These are phyloP conservation scores for Cossypha niveicapilla DNA, from an alignment of 2,797 vertebrate species.

Conservation along the genomic window DNA sequence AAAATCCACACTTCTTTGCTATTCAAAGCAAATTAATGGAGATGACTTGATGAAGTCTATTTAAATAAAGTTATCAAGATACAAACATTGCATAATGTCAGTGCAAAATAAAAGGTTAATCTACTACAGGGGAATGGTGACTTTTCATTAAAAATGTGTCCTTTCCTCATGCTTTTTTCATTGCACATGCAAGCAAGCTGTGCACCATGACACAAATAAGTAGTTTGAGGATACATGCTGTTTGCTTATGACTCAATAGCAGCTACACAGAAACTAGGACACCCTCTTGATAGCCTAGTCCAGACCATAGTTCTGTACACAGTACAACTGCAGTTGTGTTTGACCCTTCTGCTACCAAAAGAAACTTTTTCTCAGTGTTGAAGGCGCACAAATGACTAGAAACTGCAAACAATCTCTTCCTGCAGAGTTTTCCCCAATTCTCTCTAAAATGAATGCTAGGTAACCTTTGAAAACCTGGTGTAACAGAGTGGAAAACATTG, in stretches of 20 bases:
- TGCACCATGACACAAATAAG: background rate
- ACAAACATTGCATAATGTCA: background rate
- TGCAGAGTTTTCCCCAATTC: background rate
- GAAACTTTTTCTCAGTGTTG: background rate
- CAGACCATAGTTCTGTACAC: background rate
- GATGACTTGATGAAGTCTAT: background rate
- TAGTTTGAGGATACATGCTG: background rate
- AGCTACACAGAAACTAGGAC: background rate
- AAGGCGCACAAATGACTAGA: background rate
- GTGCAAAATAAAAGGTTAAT: background rate
- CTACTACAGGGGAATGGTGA: background rate
- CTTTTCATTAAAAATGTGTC: background rate
- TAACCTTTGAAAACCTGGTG: background rate
- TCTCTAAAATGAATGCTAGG: background rate
- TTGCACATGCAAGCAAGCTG: background rate
- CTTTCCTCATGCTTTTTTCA: background rate
- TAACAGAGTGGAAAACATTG: background rate
- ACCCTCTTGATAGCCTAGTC: background rate
- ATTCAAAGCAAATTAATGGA: background rate
- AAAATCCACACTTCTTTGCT: background rate
- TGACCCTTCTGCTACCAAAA: background rate
- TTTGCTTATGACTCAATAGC: background rate
- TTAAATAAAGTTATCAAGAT: background rate
- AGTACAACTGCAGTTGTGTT: background rate
- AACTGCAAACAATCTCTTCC: background rate